Percentiles rank a stretch among this genome's conserved stretches.
These are phyloP conservation scores for Chunga burmeisteri DNA, from an alignment of 2,113 vertebrate species.

Conservation along the genomic window DNA sequence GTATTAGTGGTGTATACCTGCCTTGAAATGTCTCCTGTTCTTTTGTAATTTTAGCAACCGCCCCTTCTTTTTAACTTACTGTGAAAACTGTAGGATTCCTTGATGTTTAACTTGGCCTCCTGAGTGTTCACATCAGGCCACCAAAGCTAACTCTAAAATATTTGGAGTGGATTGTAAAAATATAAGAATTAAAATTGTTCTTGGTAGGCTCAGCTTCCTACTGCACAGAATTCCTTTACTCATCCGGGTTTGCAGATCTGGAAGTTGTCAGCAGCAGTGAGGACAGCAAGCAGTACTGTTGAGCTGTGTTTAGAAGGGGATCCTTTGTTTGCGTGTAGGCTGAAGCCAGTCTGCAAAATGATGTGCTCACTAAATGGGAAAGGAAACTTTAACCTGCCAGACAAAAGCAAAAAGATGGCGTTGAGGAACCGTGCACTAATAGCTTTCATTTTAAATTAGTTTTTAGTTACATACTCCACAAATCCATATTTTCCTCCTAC, in stretches of 20 bases:
- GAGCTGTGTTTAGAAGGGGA: background rate
- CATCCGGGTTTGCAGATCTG: background rate
- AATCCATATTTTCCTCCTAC: background rate
- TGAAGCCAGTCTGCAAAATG: background rate
- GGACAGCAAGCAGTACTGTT: background rate
- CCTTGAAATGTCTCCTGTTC: background rate
- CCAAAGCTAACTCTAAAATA: background rate
- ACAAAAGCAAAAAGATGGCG: background rate
- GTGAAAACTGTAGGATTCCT: background rate
- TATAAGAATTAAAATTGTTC: background rate
- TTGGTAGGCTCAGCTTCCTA: background rate
- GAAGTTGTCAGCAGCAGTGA: background rate
- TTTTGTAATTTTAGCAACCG: background rate
- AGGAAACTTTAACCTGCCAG: background rate
- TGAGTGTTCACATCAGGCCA: background rate
- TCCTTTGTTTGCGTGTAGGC: background rate
- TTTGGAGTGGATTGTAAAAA: background rate
- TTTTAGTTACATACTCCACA: background rate
- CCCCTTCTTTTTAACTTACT: background rate
- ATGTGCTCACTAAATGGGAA: background rate
- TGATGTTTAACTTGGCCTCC: background rate
- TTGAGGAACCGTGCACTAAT: background rate
- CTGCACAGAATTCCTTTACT: background rate
- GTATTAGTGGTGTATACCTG: background rate
- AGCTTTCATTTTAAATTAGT: background rate